These are phyloP conservation scores for Amblyjoppa fuscipennis DNA, from an alignment of 2,888 invertebrate genomes.

Conservation along the genomic window DNA sequence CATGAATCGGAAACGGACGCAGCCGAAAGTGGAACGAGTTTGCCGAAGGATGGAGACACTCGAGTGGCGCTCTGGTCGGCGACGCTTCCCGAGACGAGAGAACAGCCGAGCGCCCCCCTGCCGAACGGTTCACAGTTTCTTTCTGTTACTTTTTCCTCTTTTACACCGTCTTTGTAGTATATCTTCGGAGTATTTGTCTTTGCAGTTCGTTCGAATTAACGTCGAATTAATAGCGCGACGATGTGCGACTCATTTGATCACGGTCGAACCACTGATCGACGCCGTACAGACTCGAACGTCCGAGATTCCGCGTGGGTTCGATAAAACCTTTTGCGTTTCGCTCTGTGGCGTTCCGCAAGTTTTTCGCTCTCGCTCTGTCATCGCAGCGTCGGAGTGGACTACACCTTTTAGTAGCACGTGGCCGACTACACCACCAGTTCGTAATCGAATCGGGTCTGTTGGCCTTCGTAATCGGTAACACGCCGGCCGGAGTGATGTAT, in stretches of 20 bases:
- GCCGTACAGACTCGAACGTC: constrained; percentile 35
- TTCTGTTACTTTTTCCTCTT: not conserved
- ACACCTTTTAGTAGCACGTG: constrained; percentile 9
- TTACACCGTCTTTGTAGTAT: not conserved
- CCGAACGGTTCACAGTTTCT: too few species aligned
- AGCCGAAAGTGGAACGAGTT: not conserved
- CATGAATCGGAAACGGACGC: not conserved
- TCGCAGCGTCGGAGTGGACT: not conserved
- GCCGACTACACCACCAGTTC: not conserved
- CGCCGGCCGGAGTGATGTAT: not conserved
- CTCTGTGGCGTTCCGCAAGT: not conserved
- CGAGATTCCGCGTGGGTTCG: constrained; percentile 25
- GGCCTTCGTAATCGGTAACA: not conserved
- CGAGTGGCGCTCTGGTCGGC: constrained; percentile 11
- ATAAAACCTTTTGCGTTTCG: constrained; percentile 27
- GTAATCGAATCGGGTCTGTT: not conserved
- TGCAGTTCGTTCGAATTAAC: not conserved
- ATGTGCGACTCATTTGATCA: constrained; percentile 33
- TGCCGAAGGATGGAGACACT: constrained; percentile 6
- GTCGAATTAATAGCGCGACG: constrained; percentile 1
- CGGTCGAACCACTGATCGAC: constrained; percentile 45
- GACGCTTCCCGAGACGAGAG: not conserved
- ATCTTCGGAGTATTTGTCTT: not conserved
- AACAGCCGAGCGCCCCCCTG: not conserved
- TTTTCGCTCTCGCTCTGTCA: not conserved